Conservation (phyloP, 2,888 invertebrate genomes). For the Parnassius mnemosyne region DNA sequence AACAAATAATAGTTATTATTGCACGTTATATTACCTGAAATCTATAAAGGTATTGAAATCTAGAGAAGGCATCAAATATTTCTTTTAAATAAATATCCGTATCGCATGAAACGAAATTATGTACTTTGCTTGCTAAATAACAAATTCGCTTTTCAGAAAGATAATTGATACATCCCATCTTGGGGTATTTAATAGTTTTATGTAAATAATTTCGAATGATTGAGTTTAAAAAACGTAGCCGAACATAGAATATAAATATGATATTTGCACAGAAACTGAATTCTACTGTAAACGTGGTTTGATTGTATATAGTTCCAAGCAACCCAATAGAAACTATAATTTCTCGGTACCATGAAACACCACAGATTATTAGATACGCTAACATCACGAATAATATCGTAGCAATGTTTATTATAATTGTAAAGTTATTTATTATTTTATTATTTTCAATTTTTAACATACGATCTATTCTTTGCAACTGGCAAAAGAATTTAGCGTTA, state of each 20-base stretch:
- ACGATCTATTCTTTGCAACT: constrained; percentile 55
- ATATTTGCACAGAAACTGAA: constrained; percentile 45
- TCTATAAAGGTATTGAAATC: constrained; percentile 37
- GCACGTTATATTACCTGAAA: constrained; percentile 34
- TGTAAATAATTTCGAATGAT: constrained; percentile 49
- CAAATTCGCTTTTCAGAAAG: constrained; percentile 36
- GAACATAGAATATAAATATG: constrained; percentile 45
- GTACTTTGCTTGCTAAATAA: constrained; percentile 40
- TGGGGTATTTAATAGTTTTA: constrained; percentile 9
- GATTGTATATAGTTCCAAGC: constrained; percentile 31
- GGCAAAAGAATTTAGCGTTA: constrained; percentile 49
- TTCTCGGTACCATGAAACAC: constrained; percentile 16
- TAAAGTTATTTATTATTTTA: constrained; percentile 36
- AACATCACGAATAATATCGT: constrained; percentile 27
- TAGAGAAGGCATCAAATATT: constrained; percentile 35
- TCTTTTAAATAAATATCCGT: constrained; percentile 38
- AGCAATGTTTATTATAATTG: constrained; percentile 33
- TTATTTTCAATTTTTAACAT: constrained; percentile 48
- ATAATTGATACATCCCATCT: constrained; percentile 24
- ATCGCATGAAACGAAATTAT: constrained; percentile 40
- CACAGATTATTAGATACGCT: constrained; percentile 22
- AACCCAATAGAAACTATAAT: constrained; percentile 15
- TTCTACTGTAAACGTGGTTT: constrained; percentile 45
- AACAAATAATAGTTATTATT: background rate
- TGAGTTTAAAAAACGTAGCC: constrained; percentile 49